Evolutionary conservation across 2,113 vertebrate species (phyloP).

Genomic region (Gallinago media): DNA sequence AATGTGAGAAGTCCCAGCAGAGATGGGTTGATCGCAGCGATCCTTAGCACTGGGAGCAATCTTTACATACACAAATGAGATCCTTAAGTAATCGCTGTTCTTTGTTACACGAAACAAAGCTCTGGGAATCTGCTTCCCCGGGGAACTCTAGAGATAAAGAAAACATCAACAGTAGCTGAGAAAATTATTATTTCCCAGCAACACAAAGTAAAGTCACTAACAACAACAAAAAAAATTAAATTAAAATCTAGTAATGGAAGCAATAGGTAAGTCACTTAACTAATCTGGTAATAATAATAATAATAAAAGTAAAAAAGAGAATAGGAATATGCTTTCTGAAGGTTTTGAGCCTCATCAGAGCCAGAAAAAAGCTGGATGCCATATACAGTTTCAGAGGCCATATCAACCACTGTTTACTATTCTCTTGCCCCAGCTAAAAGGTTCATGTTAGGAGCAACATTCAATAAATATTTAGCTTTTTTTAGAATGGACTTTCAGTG

Average conservation of each 20-base stretch:
- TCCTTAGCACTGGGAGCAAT: background rate
- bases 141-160: background rate
- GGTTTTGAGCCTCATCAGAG: background rate
- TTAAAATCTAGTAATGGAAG: background rate
- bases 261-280: background rate
- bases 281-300: background rate
- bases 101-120: background rate
- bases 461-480: slow-evolving; percentile 13
- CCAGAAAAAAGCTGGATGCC: background rate
- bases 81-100: background rate
- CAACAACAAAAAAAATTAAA: background rate
- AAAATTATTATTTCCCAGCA: background rate
- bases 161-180: background rate
- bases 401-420: background rate
- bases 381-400: background rate
- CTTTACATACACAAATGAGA: background rate
- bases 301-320: background rate
- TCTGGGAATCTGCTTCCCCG: background rate
- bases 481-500: background rate
- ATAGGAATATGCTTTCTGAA: background rate
- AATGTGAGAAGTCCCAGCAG: background rate
- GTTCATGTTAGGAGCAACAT: background rate
- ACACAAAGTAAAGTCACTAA: background rate
- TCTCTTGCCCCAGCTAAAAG: background rate
- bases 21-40: background rate